Evolutionary conservation across 2,113 vertebrate genomes (phyloP).

Genomic region (Phycodurus eques): DNA sequence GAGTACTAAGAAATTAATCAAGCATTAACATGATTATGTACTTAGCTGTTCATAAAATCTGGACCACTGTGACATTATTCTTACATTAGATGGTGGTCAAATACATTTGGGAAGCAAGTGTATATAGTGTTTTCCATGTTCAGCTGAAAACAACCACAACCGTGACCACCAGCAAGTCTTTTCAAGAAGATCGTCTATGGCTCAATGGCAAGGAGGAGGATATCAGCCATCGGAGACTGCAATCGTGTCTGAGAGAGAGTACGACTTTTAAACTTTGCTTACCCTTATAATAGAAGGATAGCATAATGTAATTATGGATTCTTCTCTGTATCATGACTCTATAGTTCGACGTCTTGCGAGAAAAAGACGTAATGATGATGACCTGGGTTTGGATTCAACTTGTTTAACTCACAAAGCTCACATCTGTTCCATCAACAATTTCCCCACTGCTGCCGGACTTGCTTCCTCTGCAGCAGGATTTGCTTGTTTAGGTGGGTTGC

Average conservation of each 20-base stretch:
- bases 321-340: slow-evolving; percentile 2
- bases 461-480: slow-evolving; percentile 94
- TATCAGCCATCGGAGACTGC: slow-evolving; percentile 81
- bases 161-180: slow-evolving; percentile 78
- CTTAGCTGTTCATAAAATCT: not conserved
- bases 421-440: slow-evolving; percentile 88
- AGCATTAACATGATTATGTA: not conserved
- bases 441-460: slow-evolving; percentile 90
- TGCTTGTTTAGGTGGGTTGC: slow-evolving; percentile 85
- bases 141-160: slow-evolving; percentile 92
- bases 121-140: slow-evolving; percentile 7
- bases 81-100: not conserved
- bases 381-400: slow-evolving; percentile 27
- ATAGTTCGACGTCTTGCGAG: slow-evolving; percentile 84
- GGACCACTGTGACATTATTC: not conserved
- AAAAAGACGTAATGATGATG: slow-evolving; percentile 70
- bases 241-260: slow-evolving; percentile 90
- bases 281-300: not conserved
- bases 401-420: slow-evolving; percentile 83
- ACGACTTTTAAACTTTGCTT: slow-evolving; percentile 33
- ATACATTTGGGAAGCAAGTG: not conserved
- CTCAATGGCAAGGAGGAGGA: slow-evolving; percentile 86
- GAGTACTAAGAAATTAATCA: not conserved
- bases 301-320: not conserved
- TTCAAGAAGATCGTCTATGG: slow-evolving; percentile 88